Conservation (phyloP, 1,140 invertebrate genomes). For the Aleiodes sp. region DNA sequence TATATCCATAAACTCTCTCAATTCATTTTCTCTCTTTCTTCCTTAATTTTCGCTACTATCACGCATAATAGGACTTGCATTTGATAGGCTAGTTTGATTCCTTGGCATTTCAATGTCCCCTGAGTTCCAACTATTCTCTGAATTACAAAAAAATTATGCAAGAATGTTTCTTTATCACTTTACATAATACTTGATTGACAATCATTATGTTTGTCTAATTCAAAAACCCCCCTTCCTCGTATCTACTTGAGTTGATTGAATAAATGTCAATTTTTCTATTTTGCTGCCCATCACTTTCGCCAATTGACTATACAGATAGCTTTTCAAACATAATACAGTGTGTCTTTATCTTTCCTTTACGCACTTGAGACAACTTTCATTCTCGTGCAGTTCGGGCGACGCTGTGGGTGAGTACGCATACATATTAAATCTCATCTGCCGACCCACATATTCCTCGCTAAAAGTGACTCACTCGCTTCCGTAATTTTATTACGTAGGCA, state of each 20-base stretch:
- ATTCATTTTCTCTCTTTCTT: slow-evolving; percentile 22
- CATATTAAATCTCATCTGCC: slow-evolving; percentile 37
- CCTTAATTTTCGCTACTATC: slow-evolving; percentile 33
- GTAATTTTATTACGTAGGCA: background rate
- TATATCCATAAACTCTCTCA: slow-evolving; percentile 1
- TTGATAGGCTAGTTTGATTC: slow-evolving; percentile 30
- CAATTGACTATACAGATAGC: slow-evolving; percentile 21
- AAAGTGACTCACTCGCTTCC: slow-evolving; percentile 28
- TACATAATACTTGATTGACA: background rate
- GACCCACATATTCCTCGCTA: slow-evolving; percentile 23
- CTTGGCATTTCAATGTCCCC: slow-evolving; percentile 26
- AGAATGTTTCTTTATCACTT: background rate
- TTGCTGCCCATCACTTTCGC: slow-evolving; percentile 20
- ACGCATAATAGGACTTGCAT: slow-evolving; percentile 16
- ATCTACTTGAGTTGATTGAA: no score
- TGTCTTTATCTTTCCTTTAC: background rate
- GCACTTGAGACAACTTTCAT: slow-evolving; percentile 12
- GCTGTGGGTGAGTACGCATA: slow-evolving; percentile 26
- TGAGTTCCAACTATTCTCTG: slow-evolving; percentile 12
- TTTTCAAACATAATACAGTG: slow-evolving; percentile 13
- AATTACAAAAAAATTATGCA: slow-evolving; percentile 21
- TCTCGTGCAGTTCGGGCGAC: slow-evolving; percentile 19
- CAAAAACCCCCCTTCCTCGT: background rate
- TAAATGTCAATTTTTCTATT: slow-evolving; percentile 31
- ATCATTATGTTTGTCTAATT: background rate